These are phyloP conservation scores for Cyprinus carpio DNA, from an alignment of 2,113 vertebrate species.

Conservation along the genomic window DNA sequence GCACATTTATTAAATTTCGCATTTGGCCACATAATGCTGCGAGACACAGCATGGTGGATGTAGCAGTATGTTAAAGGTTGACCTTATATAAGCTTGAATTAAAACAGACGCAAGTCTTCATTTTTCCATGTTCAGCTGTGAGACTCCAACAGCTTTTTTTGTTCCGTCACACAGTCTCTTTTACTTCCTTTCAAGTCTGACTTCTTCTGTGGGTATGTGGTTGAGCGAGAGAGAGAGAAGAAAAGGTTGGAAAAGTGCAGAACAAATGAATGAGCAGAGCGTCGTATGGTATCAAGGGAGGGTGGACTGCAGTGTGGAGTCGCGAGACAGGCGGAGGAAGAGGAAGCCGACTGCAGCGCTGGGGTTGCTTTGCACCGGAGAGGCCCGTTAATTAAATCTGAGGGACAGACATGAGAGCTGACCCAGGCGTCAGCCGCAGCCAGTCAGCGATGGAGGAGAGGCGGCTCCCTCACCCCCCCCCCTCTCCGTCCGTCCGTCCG, in stretches of 20 bases:
- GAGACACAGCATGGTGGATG: not conserved
- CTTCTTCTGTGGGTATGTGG: constrained; percentile 51
- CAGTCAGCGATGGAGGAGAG: constrained; percentile 53
- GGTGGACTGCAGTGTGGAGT: constrained; percentile 63
- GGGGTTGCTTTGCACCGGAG: constrained; percentile 61
- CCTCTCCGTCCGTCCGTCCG: constrained; percentile 30
- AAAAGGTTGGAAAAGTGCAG: constrained; percentile 41
- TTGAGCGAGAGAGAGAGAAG: constrained; percentile 41
- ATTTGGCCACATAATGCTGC: not conserved
- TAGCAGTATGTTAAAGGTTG: constrained; percentile 11
- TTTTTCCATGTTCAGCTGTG: constrained; percentile 46
- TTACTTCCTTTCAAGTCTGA: constrained; percentile 59
- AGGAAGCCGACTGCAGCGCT: constrained; percentile 73
- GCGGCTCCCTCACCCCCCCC: constrained; percentile 31
- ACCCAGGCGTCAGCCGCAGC: constrained; percentile 68
- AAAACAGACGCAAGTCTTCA: constrained; percentile 6
- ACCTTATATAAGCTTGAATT: constrained; percentile 33
- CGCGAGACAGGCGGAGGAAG: constrained; percentile 62
- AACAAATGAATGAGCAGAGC: constrained; percentile 69
- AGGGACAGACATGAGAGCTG: constrained; percentile 80
- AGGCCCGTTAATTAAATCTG: constrained; percentile 83
- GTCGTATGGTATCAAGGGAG: constrained; percentile 68
- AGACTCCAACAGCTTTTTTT: constrained; percentile 36
- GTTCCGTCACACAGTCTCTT: constrained; percentile 51
- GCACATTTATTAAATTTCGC: not conserved